phyloP scores from a whole-genome alignment of 1,140 invertebrate species.

The Harlomillsia oculata region DNA sequence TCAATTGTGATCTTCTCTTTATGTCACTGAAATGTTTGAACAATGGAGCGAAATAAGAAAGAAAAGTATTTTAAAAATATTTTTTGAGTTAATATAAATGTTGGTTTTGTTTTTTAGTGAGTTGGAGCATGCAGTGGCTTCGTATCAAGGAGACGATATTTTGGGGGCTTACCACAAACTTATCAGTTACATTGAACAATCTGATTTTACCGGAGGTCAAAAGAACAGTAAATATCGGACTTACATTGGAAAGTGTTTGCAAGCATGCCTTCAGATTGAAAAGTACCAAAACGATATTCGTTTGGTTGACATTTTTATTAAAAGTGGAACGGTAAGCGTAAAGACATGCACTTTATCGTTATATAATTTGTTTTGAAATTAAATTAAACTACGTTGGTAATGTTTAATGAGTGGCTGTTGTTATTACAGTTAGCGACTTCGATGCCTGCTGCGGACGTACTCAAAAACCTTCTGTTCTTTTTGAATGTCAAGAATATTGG shows the following conservation, averaged over 20 bases:
- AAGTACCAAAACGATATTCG: constrained; percentile 17
- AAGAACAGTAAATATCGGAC: background rate
- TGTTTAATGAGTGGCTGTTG: no score
- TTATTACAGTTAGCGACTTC: no score
- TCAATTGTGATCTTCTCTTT: no score
- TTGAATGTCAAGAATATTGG: constrained; percentile 12
- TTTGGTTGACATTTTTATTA: constrained; percentile 13
- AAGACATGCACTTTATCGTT: no score
- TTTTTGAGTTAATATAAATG: background rate
- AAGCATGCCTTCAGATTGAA: background rate
- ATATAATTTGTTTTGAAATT: no score
- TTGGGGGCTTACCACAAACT: constrained; percentile 13
- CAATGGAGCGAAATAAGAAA: no score
- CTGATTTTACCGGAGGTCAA: constrained; percentile 7
- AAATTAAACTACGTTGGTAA: no score
- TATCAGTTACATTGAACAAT: constrained; percentile 20
- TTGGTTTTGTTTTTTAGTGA: background rate
- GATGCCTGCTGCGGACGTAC: no score
- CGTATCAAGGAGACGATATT: constrained; percentile 14
- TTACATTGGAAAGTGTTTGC: background rate
- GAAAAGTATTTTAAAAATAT: no score
- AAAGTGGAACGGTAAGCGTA: no score
- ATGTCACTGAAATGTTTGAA: no score
- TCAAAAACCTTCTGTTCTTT: no score
- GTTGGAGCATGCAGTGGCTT: constrained; percentile 5